Evolutionary conservation across 2,797 vertebrate genomes (phyloP).

Genomic region (Neosilurus hyrtlii): DNA sequence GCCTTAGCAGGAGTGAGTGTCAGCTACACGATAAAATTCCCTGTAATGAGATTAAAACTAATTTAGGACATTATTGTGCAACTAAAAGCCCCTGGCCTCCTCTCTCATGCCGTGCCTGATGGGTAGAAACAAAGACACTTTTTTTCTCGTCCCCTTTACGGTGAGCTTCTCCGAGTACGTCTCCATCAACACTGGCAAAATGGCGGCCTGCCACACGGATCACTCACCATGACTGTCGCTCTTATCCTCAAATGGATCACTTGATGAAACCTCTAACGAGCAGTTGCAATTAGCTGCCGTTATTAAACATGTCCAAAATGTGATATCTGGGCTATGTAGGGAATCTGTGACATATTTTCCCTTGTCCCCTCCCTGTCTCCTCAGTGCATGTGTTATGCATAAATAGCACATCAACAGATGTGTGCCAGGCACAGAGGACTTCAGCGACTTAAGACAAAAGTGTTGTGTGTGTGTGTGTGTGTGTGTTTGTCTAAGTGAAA

Average conservation of each 20-base stretch:
- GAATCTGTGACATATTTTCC: slow-evolving; percentile 46
- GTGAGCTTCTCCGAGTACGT: slow-evolving; percentile 40
- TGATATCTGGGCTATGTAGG: slow-evolving; percentile 51
- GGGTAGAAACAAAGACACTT: slow-evolving; percentile 47
- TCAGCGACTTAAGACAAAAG: slow-evolving; percentile 47
- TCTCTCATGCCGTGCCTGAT: slow-evolving; percentile 27
- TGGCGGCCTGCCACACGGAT: slow-evolving; percentile 42
- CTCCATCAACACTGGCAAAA: slow-evolving; percentile 53
- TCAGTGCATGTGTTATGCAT: slow-evolving; percentile 35
- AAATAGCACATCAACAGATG: slow-evolving; percentile 48
- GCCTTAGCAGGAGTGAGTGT: slow-evolving; percentile 43
- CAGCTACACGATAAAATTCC: slow-evolving; percentile 52
- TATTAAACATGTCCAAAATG: slow-evolving; percentile 58
- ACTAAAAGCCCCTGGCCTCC: slow-evolving; percentile 36
- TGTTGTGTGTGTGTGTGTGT: slow-evolving; percentile 39
- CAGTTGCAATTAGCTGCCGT: slow-evolving; percentile 54
- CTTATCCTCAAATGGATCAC: slow-evolving; percentile 46
- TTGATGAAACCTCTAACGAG: slow-evolving; percentile 53
- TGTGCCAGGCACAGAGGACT: slow-evolving; percentile 43
- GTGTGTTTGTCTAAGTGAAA: background rate
- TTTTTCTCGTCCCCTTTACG: slow-evolving; percentile 39
- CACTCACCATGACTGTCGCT: slow-evolving; percentile 50
- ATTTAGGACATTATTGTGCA: slow-evolving; percentile 49
- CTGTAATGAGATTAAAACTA: slow-evolving; percentile 54
- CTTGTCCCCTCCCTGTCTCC: background rate